Conservation (phyloP, 2,113 vertebrate genomes). For the Piliocolobus tephrosceles region DNA sequence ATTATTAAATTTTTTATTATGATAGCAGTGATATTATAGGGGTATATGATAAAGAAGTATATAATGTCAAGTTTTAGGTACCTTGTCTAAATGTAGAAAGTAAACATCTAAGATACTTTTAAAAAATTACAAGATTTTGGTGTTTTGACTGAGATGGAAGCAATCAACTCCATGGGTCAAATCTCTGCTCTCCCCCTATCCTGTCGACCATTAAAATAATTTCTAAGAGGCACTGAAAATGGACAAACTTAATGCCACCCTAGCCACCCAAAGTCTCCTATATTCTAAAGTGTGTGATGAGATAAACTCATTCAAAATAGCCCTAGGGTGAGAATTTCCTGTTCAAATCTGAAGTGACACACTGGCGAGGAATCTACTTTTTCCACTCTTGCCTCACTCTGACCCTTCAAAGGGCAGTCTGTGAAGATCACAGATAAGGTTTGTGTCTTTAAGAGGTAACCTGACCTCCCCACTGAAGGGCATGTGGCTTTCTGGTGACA, state of each 20-base stretch:
- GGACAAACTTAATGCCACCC: neutral
- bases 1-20: neutral
- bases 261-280: neutral
- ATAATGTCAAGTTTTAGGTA: neutral
- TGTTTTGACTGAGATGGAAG: neutral
- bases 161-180: neutral
- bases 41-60: neutral
- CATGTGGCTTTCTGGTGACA: neutral
- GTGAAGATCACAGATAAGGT: neutral
- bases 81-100: neutral
- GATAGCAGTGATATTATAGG: neutral
- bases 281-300: neutral
- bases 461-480: neutral
- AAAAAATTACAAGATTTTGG: neutral
- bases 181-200: fast-evolving
- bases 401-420: neutral
- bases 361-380: neutral
- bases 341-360: neutral
- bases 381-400: conserved; percentile 23
- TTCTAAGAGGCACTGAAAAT: neutral
- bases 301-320: conserved; percentile 35
- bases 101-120: neutral
- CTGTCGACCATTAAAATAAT: neutral
- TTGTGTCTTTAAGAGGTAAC: neutral
- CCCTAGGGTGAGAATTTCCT: conserved; percentile 48